Base-by-base conservation (phyloP, 2,113 vertebrate genomes). In the Tautogolabrus adspersus region DNA sequence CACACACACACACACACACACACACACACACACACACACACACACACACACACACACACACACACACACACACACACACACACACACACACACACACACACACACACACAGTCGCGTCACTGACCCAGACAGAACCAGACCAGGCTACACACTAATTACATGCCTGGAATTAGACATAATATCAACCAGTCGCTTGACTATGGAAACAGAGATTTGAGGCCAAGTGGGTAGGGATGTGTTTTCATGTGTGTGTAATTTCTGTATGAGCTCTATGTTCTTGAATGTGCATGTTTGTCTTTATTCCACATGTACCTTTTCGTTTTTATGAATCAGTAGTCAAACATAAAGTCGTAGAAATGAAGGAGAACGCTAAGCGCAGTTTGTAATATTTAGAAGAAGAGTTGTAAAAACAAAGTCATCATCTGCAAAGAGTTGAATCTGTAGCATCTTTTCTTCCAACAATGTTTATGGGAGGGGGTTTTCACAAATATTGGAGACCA, bases 101-200 rank as follows among this genome's bases (percentile, higher is more conserved):
- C 69, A 71, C 46, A 71, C 67, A 34, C 63, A 72, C 46, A 82
- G 68, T 75, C 83, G 85, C 60, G 13, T 85, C 76, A 75, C 64
- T 84, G 81, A 84, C 87, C 90, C 90, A 90, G 92, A 92, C 90
- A 86, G 76, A 85, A 85, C 78, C 87, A 83, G 74, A 91, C 83
- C 85, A 80, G 81, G 86, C 83, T 87, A 84, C 90, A 87, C 89
- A 89, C 83, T 89, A 93, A 93, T 92, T 92, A 92, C 89, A 92
- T 87, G 83, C 79, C 89, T 88, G 71, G 85, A 91, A 91, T 93
- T 93, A 89, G 84, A 92, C 83, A 89, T 88, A 87, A 89, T 87
- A 91, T 89, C 83, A 89, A 78, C 77, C 84, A 85, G 81, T 51
- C 68, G 60, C 55, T 77, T 58, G 61, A 77, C 65, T 66, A 68